A percentile compares a stretch with the other conserved stretches of the same genome.
phyloP scores from a whole-genome alignment of 2,888 invertebrate species.

The Amblyjoppa proteus region DNA sequence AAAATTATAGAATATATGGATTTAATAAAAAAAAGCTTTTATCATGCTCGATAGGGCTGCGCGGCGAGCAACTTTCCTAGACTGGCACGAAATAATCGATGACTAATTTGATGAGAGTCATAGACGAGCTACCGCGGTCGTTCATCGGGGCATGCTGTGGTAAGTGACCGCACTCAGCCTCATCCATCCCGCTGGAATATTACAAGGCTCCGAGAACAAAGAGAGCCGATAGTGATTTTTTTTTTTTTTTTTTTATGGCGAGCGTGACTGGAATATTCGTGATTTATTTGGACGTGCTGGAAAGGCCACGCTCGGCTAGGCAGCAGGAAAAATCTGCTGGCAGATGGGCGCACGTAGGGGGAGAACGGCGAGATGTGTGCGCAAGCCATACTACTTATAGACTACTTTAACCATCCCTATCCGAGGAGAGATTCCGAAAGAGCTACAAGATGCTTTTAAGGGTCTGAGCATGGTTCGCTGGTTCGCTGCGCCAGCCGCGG shows the following conservation, averaged over 20 bases:
- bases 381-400: constrained; percentile 20
- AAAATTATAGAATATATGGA: constrained; percentile 33
- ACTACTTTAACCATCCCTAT: constrained; percentile 31
- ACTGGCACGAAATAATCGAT: constrained; percentile 28
- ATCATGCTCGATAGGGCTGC: constrained; percentile 1
- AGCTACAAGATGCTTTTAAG: constrained; percentile 48
- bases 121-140: neutral
- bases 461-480: constrained; percentile 33
- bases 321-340: constrained; percentile 7
- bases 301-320: neutral
- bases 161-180: constrained; percentile 27
- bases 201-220: constrained; percentile 7
- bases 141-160: neutral
- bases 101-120: constrained; percentile 33
- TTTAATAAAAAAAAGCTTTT: constrained; percentile 58
- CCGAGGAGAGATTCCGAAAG: constrained; percentile 14
- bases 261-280: constrained; percentile 37
- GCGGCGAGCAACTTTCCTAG: neutral
- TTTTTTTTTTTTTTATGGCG: neutral
- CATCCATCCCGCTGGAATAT: constrained; percentile 1
- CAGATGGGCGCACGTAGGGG: neutral
- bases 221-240: constrained; percentile 1
- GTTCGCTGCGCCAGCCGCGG: neutral
- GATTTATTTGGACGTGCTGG: constrained; percentile 20
- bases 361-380: neutral